These are phyloP conservation scores for Patagioenas fasciata DNA, from an alignment of 2,113 vertebrate genomes.

Conservation along the genomic window DNA sequence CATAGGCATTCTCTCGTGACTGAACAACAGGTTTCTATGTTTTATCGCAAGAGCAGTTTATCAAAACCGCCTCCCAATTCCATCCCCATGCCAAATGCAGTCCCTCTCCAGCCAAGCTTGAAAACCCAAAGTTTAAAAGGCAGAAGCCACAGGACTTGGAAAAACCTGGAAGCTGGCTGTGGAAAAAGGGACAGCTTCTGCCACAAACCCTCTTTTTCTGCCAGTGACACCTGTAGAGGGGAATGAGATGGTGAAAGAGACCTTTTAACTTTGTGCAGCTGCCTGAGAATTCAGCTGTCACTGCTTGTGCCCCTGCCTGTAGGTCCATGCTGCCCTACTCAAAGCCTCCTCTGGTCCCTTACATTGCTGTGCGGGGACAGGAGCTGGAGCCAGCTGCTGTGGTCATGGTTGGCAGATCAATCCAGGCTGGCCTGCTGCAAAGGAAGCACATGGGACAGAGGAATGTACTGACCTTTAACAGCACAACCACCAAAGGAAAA, in stretches of 20 bases:
- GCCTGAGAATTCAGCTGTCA: background rate
- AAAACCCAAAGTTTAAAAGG: background rate
- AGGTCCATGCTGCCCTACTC: background rate
- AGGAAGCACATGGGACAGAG: background rate
- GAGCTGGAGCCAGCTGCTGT: background rate
- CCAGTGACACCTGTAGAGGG: background rate
- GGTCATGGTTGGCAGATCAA: background rate
- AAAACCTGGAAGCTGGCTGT: background rate
- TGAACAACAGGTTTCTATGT: background rate
- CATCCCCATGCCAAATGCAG: no score
- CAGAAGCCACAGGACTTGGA: background rate
- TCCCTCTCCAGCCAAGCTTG: background rate
- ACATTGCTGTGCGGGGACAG: background rate
- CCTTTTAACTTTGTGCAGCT: background rate
- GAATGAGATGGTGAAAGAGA: background rate
- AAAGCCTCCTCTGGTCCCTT: background rate
- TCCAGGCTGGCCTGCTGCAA: background rate
- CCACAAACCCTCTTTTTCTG: no score
- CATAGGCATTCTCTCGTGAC: background rate
- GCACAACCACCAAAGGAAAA: background rate
- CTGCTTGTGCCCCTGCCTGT: background rate
- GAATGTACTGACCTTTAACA: background rate
- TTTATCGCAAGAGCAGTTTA: background rate
- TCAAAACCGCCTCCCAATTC: background rate
- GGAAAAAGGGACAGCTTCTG: background rate